Evolutionary conservation across 2,888 invertebrate genomes (phyloP).

Genomic region (Cerastis leucographa): DNA sequence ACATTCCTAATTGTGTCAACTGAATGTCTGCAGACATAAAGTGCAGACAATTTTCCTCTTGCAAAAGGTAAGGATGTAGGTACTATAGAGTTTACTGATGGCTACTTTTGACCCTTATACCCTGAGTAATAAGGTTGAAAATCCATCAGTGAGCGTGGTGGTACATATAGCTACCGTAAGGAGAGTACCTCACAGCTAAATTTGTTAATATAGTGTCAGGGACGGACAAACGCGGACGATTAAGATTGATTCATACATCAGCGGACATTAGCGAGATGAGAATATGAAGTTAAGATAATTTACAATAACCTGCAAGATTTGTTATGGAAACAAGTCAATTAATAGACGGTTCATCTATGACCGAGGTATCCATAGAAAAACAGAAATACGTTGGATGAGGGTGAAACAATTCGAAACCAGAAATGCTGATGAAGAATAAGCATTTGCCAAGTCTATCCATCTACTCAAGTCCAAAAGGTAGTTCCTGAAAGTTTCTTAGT

Average conservation of each 20-base stretch:
- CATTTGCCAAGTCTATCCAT: neutral
- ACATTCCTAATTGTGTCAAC: conserved; percentile 37
- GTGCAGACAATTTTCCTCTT: conserved; percentile 39
- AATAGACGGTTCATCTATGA: neutral
- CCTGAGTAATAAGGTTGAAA: neutral
- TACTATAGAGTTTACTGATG: neutral
- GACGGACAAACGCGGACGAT: conserved; percentile 59
- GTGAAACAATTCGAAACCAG: neutral
- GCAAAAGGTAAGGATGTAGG: conserved; percentile 21
- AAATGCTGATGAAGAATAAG: neutral
- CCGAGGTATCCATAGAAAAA: neutral
- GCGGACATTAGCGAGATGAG: conserved; percentile 49
- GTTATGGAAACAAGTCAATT: conserved; percentile 18
- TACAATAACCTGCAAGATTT: conserved; percentile 32
- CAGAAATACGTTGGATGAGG: neutral
- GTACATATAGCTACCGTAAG: conserved; percentile 47
- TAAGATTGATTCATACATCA: conserved; percentile 62
- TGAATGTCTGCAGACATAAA: neutral
- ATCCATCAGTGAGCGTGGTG: neutral
- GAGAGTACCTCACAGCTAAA: conserved; percentile 29
- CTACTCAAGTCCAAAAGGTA: neutral
- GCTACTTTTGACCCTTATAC: neutral
- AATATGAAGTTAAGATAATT: conserved; percentile 51
- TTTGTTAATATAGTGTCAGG: conserved; percentile 66
- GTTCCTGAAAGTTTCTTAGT: neutral